A percentile compares a stretch with the other conserved stretches of the same genome.
These are phyloP conservation scores for Struthio camelus DNA, from an alignment of 2,113 vertebrate genomes.

Conservation along the genomic window DNA sequence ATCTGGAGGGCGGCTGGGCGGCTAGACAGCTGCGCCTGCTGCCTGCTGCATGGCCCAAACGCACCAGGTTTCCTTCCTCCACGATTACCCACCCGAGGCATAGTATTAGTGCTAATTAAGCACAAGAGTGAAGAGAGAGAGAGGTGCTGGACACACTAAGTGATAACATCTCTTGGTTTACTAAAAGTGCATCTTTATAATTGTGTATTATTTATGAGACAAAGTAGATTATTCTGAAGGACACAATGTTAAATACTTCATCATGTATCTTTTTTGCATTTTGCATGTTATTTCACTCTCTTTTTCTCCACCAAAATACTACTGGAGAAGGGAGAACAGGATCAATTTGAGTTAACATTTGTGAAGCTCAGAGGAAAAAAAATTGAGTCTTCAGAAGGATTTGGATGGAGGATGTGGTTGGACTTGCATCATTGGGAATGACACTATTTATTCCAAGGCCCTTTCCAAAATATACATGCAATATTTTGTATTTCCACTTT, in stretches of 20 bases:
- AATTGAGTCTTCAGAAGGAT: background rate
- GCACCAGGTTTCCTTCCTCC: background rate
- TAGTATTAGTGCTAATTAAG: background rate
- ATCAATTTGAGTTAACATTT: background rate
- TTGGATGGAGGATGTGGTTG: slow-evolving; percentile 28
- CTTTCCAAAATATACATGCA: background rate
- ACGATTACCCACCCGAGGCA: background rate
- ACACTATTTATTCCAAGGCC: background rate
- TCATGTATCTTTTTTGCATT: background rate
- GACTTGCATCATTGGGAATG: slow-evolving; percentile 15
- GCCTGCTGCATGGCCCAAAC: background rate
- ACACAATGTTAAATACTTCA: background rate
- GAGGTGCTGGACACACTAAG: too few relatives aligned
- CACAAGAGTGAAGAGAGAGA: background rate
- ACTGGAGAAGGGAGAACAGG: background rate
- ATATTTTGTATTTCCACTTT: slow-evolving; percentile 15
- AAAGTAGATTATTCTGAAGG: background rate
- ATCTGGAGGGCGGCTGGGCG: background rate
- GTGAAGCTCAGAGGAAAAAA: background rate
- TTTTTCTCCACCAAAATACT: background rate
- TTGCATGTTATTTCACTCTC: background rate
- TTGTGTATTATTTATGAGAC: background rate
- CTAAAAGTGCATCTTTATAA: background rate
- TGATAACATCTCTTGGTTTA: background rate
- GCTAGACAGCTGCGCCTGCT: background rate